Evolutionary conservation across 2,797 vertebrate genomes (phyloP), one percentile per base, ranked within the genome.

Genomic region (Caiman crocodilus): DNA sequence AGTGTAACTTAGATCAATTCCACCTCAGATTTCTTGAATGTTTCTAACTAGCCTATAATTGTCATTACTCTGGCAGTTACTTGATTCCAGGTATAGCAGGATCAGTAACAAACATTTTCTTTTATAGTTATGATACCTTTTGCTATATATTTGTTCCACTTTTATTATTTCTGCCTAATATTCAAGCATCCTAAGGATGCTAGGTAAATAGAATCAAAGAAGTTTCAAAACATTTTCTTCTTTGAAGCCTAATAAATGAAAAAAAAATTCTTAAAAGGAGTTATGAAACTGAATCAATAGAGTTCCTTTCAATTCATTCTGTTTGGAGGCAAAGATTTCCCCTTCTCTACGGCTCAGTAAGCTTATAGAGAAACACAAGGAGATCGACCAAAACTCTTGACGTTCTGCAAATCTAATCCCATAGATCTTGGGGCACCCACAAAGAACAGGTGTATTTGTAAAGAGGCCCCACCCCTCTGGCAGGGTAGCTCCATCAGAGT

Each of bases 401-500:
- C 15, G 14, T 73, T 14, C 69, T 50, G 7, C 35, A 23, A 73
- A 25, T 73, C 84, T 64, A 87, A 64, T 65, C 16, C 23, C 30
- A 58, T 2, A 69, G 28, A 58, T 7, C 42, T 58, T 21, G 71
- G 64, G 28, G 6, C 20, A 59, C 20, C 81, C 0, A 0, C 56
- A 16, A 65, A 87, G 91, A 57, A 32, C 15, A 28, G 78, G 2
- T 76, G 35, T 15, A 25, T 76, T 55, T 28, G 5, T 63, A 30
- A 6, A 50, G 26, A 61, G 50, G 35, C 21, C 3, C 16, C 73
- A 85, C 57, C 83, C 1, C 3, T 7, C 1, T 26, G 59, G 5
- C 25, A 2, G 0, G 81, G 4, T 9, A 13, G 1, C 23, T 60
- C 1, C 90, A 17, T 14, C 1, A 0, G 11, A 63, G 56, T 26